A percentile compares a stretch with the other conserved stretches of the same genome.
phyloP scores from a whole-genome alignment of 2,113 vertebrate genomes.

The Engraulis encrasicolus region DNA sequence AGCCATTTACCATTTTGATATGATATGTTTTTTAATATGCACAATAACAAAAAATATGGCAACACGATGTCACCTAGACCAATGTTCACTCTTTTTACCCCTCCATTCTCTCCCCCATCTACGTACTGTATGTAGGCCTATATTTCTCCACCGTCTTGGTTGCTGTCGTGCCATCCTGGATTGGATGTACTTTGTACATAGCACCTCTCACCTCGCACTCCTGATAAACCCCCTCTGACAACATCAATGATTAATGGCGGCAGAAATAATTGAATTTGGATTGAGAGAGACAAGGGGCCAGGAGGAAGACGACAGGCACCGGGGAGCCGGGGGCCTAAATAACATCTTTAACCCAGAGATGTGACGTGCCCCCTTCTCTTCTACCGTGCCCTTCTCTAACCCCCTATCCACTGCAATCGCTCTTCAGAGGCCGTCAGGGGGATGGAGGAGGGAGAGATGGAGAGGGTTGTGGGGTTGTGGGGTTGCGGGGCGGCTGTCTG shows the following conservation, averaged over 20 bases:
- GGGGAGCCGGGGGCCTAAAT: constrained; percentile 40
- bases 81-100: not conserved
- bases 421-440: not conserved
- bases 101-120: not conserved
- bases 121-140: no score
- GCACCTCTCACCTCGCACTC: constrained; percentile 15
- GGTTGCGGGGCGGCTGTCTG: constrained; percentile 95
- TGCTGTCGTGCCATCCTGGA: constrained; percentile 11
- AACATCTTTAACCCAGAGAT: constrained; percentile 47
- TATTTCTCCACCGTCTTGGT: no score
- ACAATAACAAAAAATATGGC: not conserved
- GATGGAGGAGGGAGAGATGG: no score
- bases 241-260: constrained; percentile 49
- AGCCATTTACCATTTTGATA: no score
- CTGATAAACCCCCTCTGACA: constrained; percentile 51
- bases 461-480: no score
- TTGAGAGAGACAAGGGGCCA: constrained; percentile 46
- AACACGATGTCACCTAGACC: not conserved
- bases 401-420: constrained; percentile 16
- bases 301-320: constrained; percentile 48
- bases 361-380: constrained; percentile 27
- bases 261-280: constrained; percentile 52
- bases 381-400: not conserved
- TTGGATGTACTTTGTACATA: no score
- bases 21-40: not conserved